Conservation (phyloP, 2,113 vertebrate species). For the Macaca nemestrina region DNA sequence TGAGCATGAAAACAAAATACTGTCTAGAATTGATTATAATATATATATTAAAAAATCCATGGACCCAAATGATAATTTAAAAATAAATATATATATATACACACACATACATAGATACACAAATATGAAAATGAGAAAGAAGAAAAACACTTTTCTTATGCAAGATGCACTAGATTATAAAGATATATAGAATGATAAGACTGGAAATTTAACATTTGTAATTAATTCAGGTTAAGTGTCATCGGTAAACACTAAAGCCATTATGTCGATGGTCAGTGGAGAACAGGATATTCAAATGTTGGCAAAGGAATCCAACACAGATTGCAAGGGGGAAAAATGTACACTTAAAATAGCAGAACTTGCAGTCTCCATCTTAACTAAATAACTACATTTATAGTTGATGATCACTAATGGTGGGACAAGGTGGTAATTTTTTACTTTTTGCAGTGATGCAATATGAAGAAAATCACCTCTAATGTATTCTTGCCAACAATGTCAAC, state of each 20-base stretch:
- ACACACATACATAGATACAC: not conserved
- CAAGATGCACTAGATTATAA: not conserved
- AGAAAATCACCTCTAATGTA: not conserved
- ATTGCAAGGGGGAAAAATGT: not conserved
- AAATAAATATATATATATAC: too few relatives aligned
- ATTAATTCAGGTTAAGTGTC: not conserved
- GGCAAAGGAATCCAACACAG: not conserved
- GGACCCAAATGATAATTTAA: not conserved
- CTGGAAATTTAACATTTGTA: not conserved
- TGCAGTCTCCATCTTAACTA: not conserved
- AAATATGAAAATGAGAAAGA: not conserved
- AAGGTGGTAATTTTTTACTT: not conserved
- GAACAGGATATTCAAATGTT: not conserved
- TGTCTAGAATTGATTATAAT: not conserved
- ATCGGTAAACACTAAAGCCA: not conserved
- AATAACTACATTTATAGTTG: not conserved
- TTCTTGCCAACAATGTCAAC: not conserved
- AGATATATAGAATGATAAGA: not conserved
- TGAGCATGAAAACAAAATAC: not conserved
- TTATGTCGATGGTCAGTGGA: not conserved
- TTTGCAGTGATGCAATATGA: not conserved
- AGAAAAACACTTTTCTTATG: not conserved
- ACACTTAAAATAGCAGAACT: not conserved
- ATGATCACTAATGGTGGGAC: not conserved
- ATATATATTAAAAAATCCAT: not conserved